Base-by-base conservation (phyloP, 1,140 invertebrate species). In the Drosophila santomea region DNA sequence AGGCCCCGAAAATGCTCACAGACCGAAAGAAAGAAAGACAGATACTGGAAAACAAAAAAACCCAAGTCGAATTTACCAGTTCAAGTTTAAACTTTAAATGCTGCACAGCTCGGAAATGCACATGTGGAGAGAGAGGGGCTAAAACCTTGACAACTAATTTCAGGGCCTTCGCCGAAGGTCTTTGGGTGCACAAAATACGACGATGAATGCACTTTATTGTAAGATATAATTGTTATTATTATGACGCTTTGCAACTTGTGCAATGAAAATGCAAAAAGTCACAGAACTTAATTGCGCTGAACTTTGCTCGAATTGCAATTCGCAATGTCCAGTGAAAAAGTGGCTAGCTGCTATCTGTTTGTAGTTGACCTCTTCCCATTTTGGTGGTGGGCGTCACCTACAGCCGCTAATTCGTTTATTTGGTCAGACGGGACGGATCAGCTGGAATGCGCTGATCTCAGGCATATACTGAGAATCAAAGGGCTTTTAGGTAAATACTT, bases 141-240 rank as follows among this genome's bases (percentile, higher is more conserved):
- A 38, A 38, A 73, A 78, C 84, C 84, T 88, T 88, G 84, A 89
- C 84, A 88, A 88, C 80, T 81, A 78, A 78, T 80, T 88, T 88
- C 84, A 88, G 84, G 84, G 84, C 84, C 84, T 38, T 41, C 67
- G 43, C 28, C 54, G 84, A 86, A 86, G 83, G 83, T 83, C 76
- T 82, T 50, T 60, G 60, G 76, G 75, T 89, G 83, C 83, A 88
- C 76, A 60, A 73, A 76, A 75, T 76, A 68, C 73, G 66, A 68
- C 77, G 75, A 76, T 80, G 67, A 86, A 78, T 85, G 82, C 82
- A 85, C 61, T 74, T 86, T 72, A 71, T 69, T 69, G 61, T 44
- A 68, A 74, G 59, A 64, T 59, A 79, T 80, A 83, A 80, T 80
- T 60, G 51, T 68, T 60, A 63, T 72, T 69, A 62, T 74, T 64